Evolutionary conservation across 1,140 invertebrate genomes (phyloP).

Genomic region (Samia ricini): DNA sequence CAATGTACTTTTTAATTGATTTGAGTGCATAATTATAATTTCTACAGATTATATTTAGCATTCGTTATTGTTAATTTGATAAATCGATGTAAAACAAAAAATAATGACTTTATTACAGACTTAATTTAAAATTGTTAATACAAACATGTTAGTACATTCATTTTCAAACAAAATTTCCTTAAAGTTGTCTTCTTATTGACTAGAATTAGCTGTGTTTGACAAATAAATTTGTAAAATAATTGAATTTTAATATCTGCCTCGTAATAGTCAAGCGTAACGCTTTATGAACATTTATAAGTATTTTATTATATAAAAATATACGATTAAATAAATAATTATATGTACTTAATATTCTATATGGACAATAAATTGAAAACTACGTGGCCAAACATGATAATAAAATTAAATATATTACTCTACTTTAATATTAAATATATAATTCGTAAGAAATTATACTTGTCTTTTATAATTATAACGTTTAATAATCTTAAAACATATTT

Average conservation of each 20-base stretch:
- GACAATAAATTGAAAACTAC: slow-evolving; percentile 54
- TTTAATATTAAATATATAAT: slow-evolving; percentile 14
- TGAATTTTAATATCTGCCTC: slow-evolving; percentile 36
- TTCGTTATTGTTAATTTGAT: too few species aligned
- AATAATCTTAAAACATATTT: slow-evolving; percentile 5
- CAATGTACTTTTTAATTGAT: too few species aligned
- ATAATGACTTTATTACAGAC: too few species aligned
- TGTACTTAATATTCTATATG: slow-evolving; percentile 8
- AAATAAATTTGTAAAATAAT: slow-evolving; percentile 55
- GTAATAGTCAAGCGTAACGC: slow-evolving; percentile 11
- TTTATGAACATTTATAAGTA: slow-evolving; percentile 19
- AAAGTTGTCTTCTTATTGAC: not conserved
- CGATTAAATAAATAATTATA: slow-evolving; percentile 3
- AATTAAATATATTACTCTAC: not conserved
- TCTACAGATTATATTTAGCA: too few species aligned
- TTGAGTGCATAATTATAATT: too few species aligned
- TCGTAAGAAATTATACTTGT: slow-evolving; percentile 37
- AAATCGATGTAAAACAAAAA: too few species aligned
- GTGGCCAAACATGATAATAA: slow-evolving; percentile 51
- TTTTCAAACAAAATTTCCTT: not conserved
- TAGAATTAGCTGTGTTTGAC: slow-evolving; percentile 69
- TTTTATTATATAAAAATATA: slow-evolving; percentile 7
- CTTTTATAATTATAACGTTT: slow-evolving; percentile 11
- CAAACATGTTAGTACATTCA: too few species aligned
- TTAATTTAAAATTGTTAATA: too few species aligned